These are phyloP conservation scores for Chironomus riparius DNA, from an alignment of 2,888 invertebrate genomes.

Conservation along the genomic window DNA sequence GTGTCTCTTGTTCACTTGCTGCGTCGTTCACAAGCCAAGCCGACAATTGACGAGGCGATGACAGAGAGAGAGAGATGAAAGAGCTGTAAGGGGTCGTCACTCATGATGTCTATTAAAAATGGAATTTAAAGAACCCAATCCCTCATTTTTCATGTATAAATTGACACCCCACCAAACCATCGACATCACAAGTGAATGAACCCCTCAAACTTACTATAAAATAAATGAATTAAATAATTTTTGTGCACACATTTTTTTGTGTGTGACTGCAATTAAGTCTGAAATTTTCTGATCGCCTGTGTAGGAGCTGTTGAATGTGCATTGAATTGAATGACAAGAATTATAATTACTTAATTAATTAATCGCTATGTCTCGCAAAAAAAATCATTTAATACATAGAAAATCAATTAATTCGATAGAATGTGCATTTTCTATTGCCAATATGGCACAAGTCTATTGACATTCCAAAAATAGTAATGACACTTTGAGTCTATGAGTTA, in stretches of 20 bases:
- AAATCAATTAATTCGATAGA: neutral
- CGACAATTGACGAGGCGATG: neutral
- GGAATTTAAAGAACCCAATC: no score
- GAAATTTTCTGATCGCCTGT: neutral
- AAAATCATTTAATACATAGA: neutral
- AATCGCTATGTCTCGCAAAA: neutral
- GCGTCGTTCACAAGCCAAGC: neutral
- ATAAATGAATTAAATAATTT: no score
- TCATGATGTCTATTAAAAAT: no score
- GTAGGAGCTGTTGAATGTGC: neutral
- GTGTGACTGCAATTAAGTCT: neutral
- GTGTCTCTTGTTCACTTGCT: neutral
- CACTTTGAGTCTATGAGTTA: neutral
- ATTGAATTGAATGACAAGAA: conserved; percentile 9
- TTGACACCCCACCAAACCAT: no score
- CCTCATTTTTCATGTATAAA: no score
- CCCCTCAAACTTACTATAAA: no score
- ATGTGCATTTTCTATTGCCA: neutral
- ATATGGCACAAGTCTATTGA: neutral
- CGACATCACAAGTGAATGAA: no score
- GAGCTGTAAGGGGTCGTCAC: no score
- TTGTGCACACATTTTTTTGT: no score
- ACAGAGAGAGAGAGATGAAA: no score
- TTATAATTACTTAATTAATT: conserved; percentile 22
- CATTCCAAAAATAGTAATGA: neutral